Conservation (phyloP, 2,888 invertebrate genomes). For the Eulithis testata region DNA sequence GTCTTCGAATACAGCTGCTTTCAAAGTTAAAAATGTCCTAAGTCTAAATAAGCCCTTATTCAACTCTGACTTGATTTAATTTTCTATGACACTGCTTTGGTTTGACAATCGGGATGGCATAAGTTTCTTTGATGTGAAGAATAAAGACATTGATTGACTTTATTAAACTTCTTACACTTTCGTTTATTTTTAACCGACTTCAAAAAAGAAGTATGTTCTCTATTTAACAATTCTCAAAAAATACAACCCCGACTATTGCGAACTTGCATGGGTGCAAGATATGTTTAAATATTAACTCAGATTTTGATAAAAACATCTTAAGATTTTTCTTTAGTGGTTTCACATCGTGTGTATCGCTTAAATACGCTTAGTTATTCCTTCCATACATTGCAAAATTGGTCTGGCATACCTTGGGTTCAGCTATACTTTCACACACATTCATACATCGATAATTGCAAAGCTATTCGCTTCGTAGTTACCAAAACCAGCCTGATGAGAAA, state of each 20-base stretch:
- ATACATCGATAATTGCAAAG: conserved; percentile 35
- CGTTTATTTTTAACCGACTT: no score
- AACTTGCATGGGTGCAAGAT: no score
- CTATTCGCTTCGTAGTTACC: conserved; percentile 37
- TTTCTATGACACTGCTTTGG: conserved; percentile 54
- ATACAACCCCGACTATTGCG: no score
- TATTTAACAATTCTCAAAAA: no score
- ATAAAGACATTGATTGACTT: no score
- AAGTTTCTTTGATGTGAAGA: conserved; percentile 31
- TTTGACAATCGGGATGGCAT: conserved; percentile 50
- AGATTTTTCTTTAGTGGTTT: no score
- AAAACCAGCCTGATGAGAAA: conserved; percentile 42
- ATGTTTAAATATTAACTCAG: no score
- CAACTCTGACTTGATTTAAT: conserved; percentile 74
- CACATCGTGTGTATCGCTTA: neutral
- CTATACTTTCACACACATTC: conserved; percentile 10
- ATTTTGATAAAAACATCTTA: no score
- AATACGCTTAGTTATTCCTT: neutral
- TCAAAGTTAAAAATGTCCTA: neutral
- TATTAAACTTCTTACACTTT: no score
- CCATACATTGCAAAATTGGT: neutral
- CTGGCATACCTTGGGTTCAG: neutral
- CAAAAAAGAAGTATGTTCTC: no score
- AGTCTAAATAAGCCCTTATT: conserved; percentile 44
- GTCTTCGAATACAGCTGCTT: neutral